Evolutionary conservation across 1,140 invertebrate species (phyloP), one percentile per base, ranked within the genome.

Genomic region (Drosophila pseudoobscura): DNA sequence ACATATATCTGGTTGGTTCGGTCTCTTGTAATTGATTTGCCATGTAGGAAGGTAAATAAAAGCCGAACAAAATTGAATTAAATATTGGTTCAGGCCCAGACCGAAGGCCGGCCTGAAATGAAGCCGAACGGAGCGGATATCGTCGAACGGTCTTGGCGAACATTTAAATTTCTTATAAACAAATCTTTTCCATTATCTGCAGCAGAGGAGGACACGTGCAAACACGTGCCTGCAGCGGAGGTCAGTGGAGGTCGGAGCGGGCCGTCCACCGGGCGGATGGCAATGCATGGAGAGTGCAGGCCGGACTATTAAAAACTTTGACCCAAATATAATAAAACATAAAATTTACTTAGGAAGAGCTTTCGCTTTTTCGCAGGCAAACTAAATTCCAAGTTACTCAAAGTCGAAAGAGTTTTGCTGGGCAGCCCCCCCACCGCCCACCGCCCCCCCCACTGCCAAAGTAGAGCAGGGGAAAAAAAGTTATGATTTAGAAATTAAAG

Each of bases 401-500:
- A 15, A 52, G 29, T 22, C 31, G 13, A 35, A 8, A 41, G 49
- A 62, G 15, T 26, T 45, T 56, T 44, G 22, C 20, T n/a, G 35
- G 22, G 17, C 15, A 54, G 35, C 11, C 44, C 4, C 9, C 11
- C 9, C 1, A 2, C 3, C 2, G n/a, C n/a, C n/a, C n/a, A n/a
- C n/a, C n/a, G n/a, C n/a, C n/a, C 17, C 52, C 44, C 26, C 22
- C 29, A 22, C 35, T 35, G 52, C 61, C 20, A 78, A 83, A 75
- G 45, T 84, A 22, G 71, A 55, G 64, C 65, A 66, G 45, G 45
- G 1, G n/a, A 24, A 75, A 69, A 80, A 84, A 84, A 85, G 80
- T 84, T 84, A 87, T 84, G 80, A 85, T 84, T 85, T 68, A 74
- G 77, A 85, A 84, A 84, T 85, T 85, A 80, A 80, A 85, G 77